Evolutionary conservation across 2,797 vertebrate species (phyloP).

Genomic region (Enteromius afrohamiltoni): DNA sequence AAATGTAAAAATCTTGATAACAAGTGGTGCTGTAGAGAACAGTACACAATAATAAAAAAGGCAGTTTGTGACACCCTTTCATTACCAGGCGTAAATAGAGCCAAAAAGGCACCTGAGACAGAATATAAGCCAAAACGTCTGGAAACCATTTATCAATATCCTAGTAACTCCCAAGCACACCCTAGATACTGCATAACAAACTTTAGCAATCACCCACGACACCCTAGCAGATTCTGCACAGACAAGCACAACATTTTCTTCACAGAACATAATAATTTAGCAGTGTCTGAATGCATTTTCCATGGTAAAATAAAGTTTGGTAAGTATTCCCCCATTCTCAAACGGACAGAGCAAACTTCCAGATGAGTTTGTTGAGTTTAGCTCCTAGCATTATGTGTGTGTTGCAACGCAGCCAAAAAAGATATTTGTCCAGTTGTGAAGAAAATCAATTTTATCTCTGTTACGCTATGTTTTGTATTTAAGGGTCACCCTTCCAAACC

Average conservation of each 20-base stretch:
- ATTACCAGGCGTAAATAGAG: background rate
- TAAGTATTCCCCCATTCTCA: background rate
- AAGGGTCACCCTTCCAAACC: constrained; percentile 19
- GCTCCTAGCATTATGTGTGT: background rate
- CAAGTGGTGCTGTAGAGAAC: background rate
- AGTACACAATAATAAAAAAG: background rate
- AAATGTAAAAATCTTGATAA: background rate
- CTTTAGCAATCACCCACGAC: background rate
- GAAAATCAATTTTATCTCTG: constrained; percentile 23
- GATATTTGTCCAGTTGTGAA: constrained; percentile 13
- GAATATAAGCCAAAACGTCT: background rate
- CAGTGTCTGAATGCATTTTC: background rate
- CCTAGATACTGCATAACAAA: background rate
- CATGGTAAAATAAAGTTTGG: constrained; percentile 16
- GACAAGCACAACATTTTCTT: background rate
- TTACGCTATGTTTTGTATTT: constrained; percentile 21
- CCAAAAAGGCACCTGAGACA: background rate
- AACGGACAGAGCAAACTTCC: background rate
- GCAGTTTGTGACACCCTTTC: background rate
- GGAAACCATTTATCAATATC: background rate
- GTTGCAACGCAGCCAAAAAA: background rate
- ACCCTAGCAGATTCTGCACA: constrained; percentile 3
- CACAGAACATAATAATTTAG: background rate
- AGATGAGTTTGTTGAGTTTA: constrained; percentile 1
- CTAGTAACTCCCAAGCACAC: background rate